Conservation (phyloP, 2,113 vertebrate species). For the Lutjanus erythropterus region DNA sequence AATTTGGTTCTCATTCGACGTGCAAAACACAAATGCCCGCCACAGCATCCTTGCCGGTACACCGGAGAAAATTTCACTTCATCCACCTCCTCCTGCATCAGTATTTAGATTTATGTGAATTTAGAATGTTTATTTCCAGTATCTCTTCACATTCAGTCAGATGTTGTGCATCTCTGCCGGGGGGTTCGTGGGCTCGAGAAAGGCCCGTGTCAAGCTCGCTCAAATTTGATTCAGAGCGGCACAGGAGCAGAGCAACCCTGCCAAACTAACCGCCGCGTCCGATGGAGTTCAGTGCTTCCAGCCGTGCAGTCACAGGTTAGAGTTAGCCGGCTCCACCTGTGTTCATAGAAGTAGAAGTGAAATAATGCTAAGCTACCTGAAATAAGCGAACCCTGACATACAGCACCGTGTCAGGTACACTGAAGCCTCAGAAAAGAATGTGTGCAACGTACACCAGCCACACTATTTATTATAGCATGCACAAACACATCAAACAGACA, state of each 20-base stretch:
- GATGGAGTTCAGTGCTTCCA: background rate
- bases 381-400: background rate
- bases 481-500: background rate
- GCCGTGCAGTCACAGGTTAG: background rate
- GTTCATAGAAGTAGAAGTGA: background rate
- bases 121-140: conserved; percentile 30
- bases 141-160: conserved; percentile 12
- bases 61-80: background rate
- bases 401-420: background rate
- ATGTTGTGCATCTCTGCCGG: conserved; percentile 26
- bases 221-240: conserved; percentile 21
- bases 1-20: background rate
- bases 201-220: conserved; percentile 19
- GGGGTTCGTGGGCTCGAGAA: conserved; percentile 2
- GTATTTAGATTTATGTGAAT: conserved; percentile 50
- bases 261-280: conserved; percentile 4
- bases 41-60: background rate
- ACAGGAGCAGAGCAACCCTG: conserved; percentile 1
- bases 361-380: background rate
- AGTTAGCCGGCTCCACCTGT: background rate
- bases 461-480: background rate
- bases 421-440: background rate
- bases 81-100: conserved; percentile 38
- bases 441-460: background rate
- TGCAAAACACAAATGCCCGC: conserved; percentile 16